Evolutionary conservation across 2,113 vertebrate species (phyloP).

Genomic region (Hydrochoerus hydrochaeris): DNA sequence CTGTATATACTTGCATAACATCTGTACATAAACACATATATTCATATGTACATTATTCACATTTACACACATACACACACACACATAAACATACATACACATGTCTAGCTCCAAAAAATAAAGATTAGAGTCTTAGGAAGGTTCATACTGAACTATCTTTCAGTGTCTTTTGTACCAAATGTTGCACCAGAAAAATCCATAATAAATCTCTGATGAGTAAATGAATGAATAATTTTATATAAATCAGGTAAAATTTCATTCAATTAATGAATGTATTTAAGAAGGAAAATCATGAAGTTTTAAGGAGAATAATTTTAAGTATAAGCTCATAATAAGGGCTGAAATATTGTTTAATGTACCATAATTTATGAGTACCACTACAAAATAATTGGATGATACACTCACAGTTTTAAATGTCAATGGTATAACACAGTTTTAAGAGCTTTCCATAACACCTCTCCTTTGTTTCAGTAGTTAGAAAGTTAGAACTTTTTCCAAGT

Average conservation of each 20-base stretch:
- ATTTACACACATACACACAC: background rate
- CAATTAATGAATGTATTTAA: background rate
- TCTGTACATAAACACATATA: too few species aligned
- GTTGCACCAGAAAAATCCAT: background rate
- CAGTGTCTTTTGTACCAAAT: background rate
- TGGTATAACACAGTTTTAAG: background rate
- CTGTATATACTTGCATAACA: background rate
- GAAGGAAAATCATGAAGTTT: background rate
- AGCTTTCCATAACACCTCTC: background rate
- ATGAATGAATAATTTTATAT: background rate
- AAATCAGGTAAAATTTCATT: background rate
- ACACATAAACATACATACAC: background rate
- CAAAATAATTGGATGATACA: constrained; percentile 36
- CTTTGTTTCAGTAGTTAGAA: constrained; percentile 6
- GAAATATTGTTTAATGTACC: background rate
- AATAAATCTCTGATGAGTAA: background rate
- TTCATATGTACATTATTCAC: background rate
- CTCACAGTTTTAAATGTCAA: background rate
- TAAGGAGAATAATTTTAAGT: background rate
- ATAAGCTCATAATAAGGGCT: constrained; percentile 13
- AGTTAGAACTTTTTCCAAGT: background rate
- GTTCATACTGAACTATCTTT: background rate
- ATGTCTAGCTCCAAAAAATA: background rate
- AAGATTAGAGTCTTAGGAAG: background rate
- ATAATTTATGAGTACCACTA: background rate